phyloP scores from a whole-genome alignment of 2,888 invertebrate genomes.

The Elegia similella region DNA sequence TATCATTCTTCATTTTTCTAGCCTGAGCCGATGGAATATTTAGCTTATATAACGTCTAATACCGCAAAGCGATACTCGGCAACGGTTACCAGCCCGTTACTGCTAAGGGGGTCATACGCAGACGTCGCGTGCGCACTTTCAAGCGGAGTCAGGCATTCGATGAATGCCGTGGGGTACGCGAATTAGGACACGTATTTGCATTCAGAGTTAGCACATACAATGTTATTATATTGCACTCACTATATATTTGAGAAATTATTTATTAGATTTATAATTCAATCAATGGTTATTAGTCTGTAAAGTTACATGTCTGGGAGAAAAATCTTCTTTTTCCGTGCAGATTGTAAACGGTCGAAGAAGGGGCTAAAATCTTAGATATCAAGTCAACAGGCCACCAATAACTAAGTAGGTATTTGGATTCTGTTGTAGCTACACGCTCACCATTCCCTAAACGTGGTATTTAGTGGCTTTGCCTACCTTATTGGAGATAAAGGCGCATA shows the following conservation, averaged over 20 bases:
- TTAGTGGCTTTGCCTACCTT: too few species aligned
- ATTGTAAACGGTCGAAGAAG: too few species aligned
- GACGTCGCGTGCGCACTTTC: constrained; percentile 40
- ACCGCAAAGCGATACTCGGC: constrained; percentile 35
- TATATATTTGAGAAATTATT: background rate
- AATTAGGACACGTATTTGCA: constrained; percentile 12
- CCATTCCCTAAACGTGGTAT: too few species aligned
- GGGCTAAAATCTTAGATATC: too few species aligned
- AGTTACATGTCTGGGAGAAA: too few species aligned
- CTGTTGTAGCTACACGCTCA: too few species aligned
- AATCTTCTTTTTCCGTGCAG: too few species aligned
- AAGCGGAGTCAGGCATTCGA: constrained; percentile 29
- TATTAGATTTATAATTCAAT: too few species aligned
- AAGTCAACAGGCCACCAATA: too few species aligned
- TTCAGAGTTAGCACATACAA: background rate
- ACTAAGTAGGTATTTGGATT: too few species aligned
- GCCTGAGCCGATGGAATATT: constrained; percentile 14
- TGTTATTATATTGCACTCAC: background rate
- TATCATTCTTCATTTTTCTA: constrained; percentile 20
- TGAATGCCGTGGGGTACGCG: constrained; percentile 38
- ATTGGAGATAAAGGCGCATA: too few species aligned
- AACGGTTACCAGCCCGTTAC: constrained; percentile 58
- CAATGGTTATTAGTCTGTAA: too few species aligned
- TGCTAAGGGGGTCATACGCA: constrained; percentile 63
- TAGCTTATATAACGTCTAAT: constrained; percentile 40